A percentile compares a stretch with the other conserved stretches of the same genome.
Conservation (phyloP, 30 jellyfish, hydroid and myxozoan genomes). For the Nemopilema nomurai region DNA sequence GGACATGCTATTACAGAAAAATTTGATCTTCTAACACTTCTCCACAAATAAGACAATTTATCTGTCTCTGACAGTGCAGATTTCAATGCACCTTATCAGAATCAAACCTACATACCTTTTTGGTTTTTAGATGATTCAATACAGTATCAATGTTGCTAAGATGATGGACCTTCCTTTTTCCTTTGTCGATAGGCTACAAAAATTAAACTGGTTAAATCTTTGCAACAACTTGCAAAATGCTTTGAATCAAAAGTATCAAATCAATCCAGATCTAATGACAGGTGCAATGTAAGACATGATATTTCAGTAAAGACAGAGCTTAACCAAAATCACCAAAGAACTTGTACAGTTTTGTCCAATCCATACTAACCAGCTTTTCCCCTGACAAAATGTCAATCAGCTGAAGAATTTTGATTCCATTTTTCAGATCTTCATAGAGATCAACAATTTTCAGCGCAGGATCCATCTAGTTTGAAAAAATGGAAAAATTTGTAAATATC, state of each 20-base stretch:
- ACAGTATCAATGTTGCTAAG: constrained; percentile 73
- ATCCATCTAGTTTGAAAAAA: constrained; percentile 55
- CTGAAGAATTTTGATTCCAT: constrained; percentile 64
- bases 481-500: not conserved
- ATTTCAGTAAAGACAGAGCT: no score
- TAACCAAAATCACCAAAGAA: no score
- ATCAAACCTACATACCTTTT: constrained; percentile 55
- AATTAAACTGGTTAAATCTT: not conserved
- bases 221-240: no score
- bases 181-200: constrained; percentile 77
- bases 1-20: no score
- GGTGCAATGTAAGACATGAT: no score
- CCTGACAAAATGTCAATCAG: constrained; percentile 69
- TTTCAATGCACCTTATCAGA: no score
- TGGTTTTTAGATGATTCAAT: constrained; percentile 52
- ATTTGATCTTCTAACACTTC: no score
- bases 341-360: no score
- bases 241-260: no score
- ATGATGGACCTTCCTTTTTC: constrained; percentile 73
- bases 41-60: no score
- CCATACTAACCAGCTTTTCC: constrained; percentile 73
- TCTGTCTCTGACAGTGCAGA: no score
- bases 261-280: no score
- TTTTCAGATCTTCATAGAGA: constrained; percentile 69
- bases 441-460: constrained; percentile 64